Conservation (phyloP, 2,797 vertebrate species). For the Silurus lanzhouensis region DNA sequence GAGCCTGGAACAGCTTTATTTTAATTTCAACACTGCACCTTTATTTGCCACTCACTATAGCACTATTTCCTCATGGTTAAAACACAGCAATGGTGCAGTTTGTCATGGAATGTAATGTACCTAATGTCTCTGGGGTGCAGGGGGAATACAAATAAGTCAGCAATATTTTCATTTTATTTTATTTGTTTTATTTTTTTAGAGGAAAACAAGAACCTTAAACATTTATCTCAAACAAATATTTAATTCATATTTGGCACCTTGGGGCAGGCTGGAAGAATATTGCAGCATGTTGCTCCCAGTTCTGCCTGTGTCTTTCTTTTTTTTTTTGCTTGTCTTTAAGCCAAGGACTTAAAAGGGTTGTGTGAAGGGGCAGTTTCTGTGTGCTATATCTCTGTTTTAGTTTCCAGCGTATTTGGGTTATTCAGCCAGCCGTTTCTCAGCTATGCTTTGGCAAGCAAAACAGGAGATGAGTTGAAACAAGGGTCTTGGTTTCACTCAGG, state of each 20-base stretch:
- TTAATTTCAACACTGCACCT: constrained; percentile 3
- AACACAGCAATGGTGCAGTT: background rate
- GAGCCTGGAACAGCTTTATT: constrained; percentile 7
- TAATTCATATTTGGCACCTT: constrained; percentile 33
- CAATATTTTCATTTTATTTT: constrained; percentile 3
- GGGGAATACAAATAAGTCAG: background rate
- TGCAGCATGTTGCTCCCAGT: constrained; percentile 21
- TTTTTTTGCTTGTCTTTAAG: constrained; percentile 21
- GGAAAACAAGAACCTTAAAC: background rate
- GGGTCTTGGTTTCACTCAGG: background rate
- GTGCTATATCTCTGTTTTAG: constrained; percentile 29
- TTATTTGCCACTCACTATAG: constrained; percentile 12
- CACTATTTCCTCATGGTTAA: constrained; percentile 25
- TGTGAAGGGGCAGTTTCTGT: constrained; percentile 10
- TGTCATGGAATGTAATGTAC: constrained; percentile 7
- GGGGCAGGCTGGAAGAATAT: constrained; percentile 22
- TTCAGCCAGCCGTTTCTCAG: constrained; percentile 24
- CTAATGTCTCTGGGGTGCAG: background rate
- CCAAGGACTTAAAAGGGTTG: constrained; percentile 34
- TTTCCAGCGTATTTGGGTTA: constrained; percentile 19
- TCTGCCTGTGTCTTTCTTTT: constrained; percentile 3
- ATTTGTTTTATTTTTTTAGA: background rate
- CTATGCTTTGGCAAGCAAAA: constrained; percentile 9
- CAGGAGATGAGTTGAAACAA: constrained; percentile 9
- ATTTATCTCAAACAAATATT: constrained; percentile 36